Percentiles rank a stretch among this genome's conserved stretches.
Evolutionary conservation across 2,888 invertebrate genomes (phyloP).

Genomic region (Nomada ruficornis): DNA sequence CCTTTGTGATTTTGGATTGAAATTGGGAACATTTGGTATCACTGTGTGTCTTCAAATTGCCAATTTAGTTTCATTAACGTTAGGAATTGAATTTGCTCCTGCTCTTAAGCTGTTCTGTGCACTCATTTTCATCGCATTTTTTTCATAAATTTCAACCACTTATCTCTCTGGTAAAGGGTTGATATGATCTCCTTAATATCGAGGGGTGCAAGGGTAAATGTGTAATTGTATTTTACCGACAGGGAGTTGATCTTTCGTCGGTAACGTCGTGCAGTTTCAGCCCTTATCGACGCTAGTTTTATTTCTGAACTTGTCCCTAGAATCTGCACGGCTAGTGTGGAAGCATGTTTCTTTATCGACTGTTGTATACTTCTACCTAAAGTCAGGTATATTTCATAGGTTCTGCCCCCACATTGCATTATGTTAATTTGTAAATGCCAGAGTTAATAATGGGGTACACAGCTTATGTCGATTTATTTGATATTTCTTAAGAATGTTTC

Average conservation of each 20-base stretch:
- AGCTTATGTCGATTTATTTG: no score
- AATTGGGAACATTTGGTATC: not conserved
- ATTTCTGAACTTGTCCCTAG: not conserved
- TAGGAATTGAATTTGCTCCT: not conserved
- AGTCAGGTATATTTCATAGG: no score
- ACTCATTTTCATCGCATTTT: no score
- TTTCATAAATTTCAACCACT: no score
- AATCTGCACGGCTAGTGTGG: not conserved
- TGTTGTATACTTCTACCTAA: not conserved
- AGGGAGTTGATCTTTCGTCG: slow-evolving; percentile 5
- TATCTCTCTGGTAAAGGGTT: no score
- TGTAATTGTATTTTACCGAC: slow-evolving; percentile 22
- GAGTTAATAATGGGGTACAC: not conserved
- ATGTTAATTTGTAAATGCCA: not conserved
- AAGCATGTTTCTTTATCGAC: slow-evolving; percentile 16
- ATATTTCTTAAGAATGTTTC: not conserved
- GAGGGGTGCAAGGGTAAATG: not conserved
- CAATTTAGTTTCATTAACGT: not conserved
- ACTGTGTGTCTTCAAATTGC: no score
- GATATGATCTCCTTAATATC: not conserved
- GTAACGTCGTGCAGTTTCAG: slow-evolving; percentile 5
- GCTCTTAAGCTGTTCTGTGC: no score
- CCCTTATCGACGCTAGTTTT: slow-evolving; percentile 19
- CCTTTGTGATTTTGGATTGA: slow-evolving; percentile 22
- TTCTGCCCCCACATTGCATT: not conserved